Evolutionary conservation across 2,888 invertebrate genomes (phyloP).

Genomic region (Cephonodes hylas): DNA sequence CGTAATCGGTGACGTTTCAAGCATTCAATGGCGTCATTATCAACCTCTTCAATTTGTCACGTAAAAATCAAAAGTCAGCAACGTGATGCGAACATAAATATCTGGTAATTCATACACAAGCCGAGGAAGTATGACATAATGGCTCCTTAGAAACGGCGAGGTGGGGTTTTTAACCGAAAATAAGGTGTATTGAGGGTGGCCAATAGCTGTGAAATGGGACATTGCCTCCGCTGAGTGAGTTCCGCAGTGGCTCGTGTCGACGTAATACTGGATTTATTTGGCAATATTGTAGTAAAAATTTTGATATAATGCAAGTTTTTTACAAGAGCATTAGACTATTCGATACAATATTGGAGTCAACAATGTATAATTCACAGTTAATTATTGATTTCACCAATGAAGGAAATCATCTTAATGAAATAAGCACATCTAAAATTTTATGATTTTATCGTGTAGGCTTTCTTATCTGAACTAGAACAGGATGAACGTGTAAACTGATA

Average conservation of each 20-base stretch:
- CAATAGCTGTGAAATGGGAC: conserved; percentile 47
- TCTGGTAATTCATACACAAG: neutral
- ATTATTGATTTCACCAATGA: no score
- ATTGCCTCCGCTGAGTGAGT: conserved; percentile 15
- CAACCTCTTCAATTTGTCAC: neutral
- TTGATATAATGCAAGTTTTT: no score
- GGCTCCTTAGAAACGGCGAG: conserved; percentile 26
- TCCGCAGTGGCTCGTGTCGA: conserved; percentile 8
- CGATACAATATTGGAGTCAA: no score
- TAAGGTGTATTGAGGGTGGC: conserved; percentile 33
- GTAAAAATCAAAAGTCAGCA: neutral
- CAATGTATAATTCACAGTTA: no score
- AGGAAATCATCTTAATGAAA: no score
- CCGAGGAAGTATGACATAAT: conserved; percentile 15
- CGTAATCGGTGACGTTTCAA: no score
- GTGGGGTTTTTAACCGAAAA: conserved; percentile 32
- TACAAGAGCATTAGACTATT: no score
- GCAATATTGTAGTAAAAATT: neutral
- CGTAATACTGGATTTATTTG: neutral
- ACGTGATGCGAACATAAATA: conserved; percentile 7
- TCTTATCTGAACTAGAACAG: no score
- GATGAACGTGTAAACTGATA: no score
- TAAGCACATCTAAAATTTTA: no score
- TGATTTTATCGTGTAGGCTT: no score
- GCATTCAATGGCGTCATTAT: neutral